These are phyloP conservation scores for Hylaeus anthracinus DNA, from an alignment of 1,140 invertebrate genomes.

Conservation along the genomic window DNA sequence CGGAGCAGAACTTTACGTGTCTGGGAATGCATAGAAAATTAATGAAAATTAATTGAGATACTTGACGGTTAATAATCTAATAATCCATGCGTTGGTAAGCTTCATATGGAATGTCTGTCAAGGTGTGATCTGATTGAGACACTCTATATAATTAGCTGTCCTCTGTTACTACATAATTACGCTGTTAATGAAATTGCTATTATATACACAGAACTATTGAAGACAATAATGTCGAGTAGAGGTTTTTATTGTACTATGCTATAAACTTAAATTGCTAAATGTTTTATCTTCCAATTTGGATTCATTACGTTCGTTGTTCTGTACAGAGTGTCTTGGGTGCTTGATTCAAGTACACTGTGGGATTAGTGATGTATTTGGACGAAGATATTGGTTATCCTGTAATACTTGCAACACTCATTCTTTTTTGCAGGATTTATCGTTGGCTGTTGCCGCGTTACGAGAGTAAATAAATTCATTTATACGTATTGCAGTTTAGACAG, in stretches of 20 bases:
- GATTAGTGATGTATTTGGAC: neutral
- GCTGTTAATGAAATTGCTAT: slow-evolving; percentile 25
- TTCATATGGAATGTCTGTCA: slow-evolving; percentile 9
- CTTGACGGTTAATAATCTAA: slow-evolving; percentile 15
- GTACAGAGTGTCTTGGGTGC: slow-evolving; percentile 23
- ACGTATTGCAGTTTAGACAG: neutral
- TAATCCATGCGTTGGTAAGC: slow-evolving; percentile 14
- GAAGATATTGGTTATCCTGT: neutral
- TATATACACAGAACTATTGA: slow-evolving; percentile 26
- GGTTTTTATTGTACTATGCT: neutral
- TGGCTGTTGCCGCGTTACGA: neutral
- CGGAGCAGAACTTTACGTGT: neutral
- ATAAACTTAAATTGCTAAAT: neutral
- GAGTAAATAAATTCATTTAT: neutral
- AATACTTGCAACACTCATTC: neutral
- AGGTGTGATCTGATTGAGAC: slow-evolving; percentile 22
- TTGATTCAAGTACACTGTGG: neutral
- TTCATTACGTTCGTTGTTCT: neutral
- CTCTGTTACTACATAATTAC: slow-evolving; percentile 21
- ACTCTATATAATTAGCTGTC: slow-evolving; percentile 29
- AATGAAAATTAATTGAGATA: slow-evolving; percentile 1
- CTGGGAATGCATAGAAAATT: slow-evolving; percentile 8
- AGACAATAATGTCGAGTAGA: slow-evolving; percentile 40
- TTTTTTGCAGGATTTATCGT: neutral
- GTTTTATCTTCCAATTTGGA: neutral